phyloP scores from a whole-genome alignment of 2,797 vertebrate genomes.

The Crocodylus rhombifer region DNA sequence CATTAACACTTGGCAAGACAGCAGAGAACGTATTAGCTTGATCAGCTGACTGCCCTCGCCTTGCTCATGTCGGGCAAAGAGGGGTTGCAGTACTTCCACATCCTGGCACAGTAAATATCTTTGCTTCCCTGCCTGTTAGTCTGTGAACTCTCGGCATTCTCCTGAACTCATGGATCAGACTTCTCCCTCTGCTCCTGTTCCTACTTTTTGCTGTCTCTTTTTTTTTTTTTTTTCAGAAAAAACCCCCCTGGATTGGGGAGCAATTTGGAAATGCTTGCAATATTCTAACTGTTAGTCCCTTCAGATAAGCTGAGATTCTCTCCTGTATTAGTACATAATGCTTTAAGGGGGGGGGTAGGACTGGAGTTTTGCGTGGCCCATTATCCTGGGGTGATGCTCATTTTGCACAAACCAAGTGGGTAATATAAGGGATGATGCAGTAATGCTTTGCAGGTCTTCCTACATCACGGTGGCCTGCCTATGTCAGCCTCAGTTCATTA shows the following conservation, averaged over 20 bases:
- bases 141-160: background rate
- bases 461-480: background rate
- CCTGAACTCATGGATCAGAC: background rate
- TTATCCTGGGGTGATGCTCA: background rate
- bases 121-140: background rate
- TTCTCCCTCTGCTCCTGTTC: background rate
- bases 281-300: background rate
- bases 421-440: background rate
- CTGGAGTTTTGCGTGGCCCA: background rate
- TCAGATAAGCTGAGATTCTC: background rate
- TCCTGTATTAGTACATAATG: background rate
- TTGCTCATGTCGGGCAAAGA: background rate
- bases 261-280: background rate
- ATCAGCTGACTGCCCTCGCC: background rate
- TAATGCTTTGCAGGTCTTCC: background rate
- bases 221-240: background rate
- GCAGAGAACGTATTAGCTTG: background rate
- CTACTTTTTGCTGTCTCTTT: background rate
- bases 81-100: rapidly evolving
- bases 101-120: background rate
- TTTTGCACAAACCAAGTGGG: background rate
- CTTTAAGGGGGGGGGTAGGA: background rate
- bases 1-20: background rate
- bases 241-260: too few species aligned
- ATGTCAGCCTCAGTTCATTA: background rate